Base-by-base conservation (phyloP, 2,113 vertebrate genomes). In the Actenoides hombroni region DNA sequence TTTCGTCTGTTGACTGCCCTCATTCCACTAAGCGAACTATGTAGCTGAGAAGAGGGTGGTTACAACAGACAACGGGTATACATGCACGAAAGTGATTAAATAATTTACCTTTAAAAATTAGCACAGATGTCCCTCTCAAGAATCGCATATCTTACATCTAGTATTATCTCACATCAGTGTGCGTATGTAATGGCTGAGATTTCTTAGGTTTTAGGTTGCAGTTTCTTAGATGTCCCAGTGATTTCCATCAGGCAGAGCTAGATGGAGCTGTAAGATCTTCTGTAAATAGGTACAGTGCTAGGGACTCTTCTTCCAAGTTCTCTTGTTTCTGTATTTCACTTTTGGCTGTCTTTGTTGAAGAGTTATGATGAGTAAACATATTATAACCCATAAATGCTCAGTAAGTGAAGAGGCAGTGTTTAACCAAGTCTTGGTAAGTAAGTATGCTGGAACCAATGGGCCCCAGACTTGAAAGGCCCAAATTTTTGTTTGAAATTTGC, bases 221-320 rank as follows among this genome's bases (percentile, higher is more conserved):
- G 71, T 95, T 91, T 87, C 49, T 90, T 80, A 86, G 68, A 59
- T 91, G 69, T 79, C 88, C 40, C 73, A 76, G 86, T 65, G 89
- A 98, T 88, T 98, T 97, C 98, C 94, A 1, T 83, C 0, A 4
- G 88, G 82, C 80, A 94, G 98, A 98, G 98, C 98, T 98, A 98
- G 98, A 96, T 98, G 98, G 98, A 98, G 98, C 98, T 98, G 68
- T 97, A 97, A 98, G 97, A 98, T 98, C 98, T 98, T 95, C 63
- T 79, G 95, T 97, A 86, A 97, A 39, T 71, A 91, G 73, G 63
- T 88, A 23, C 29, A 37, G 77, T 68, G 51, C 77, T 75, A 44
- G 79, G 74, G 64, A 75, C 49, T 91, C 69, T 69, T 92, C 57
- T 78, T 82, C 48, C 49, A 96, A 51, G 53, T 83, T 49, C 35